phyloP scores from a whole-genome alignment of 2,797 vertebrate genomes.

The Myioborus miniatus region DNA sequence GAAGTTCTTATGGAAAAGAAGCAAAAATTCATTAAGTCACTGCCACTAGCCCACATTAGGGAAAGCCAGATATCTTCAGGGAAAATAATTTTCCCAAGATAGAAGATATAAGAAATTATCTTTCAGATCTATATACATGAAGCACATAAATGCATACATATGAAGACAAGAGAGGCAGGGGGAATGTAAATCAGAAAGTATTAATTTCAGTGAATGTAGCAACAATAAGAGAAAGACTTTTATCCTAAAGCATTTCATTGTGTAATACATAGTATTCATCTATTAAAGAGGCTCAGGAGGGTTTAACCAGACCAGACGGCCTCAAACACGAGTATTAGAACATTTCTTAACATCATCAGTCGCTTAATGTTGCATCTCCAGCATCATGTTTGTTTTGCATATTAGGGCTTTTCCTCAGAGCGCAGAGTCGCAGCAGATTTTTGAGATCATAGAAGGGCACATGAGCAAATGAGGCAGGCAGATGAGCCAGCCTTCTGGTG shows the following conservation, averaged over 20 bases:
- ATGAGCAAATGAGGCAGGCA: neutral
- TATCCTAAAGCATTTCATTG: neutral
- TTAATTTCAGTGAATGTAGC: neutral
- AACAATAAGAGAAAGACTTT: neutral
- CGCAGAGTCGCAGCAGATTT: neutral
- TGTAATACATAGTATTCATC: neutral
- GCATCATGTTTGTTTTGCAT: slow-evolving; percentile 44
- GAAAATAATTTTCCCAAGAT: slow-evolving; percentile 2
- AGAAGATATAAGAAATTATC: slow-evolving; percentile 3
- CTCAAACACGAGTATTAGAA: slow-evolving; percentile 3
- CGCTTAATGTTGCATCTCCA: slow-evolving; percentile 42
- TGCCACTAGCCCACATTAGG: neutral
- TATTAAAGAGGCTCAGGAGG: slow-evolving; percentile 29
- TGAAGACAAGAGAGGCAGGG: neutral
- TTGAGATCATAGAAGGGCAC: neutral
- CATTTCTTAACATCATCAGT: slow-evolving; percentile 58
- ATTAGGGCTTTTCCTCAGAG: neutral
- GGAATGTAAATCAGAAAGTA: neutral
- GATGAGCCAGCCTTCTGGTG: neutral
- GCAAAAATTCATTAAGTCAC: slow-evolving; percentile 42
- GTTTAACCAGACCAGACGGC: slow-evolving; percentile 20
- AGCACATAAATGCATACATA: neutral
- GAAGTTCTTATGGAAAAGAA: slow-evolving; percentile 29
- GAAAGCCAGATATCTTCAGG: neutral
- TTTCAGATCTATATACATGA: neutral